Evolutionary conservation across 2,113 vertebrate species (phyloP).

Genomic region (Meriones unguiculatus): DNA sequence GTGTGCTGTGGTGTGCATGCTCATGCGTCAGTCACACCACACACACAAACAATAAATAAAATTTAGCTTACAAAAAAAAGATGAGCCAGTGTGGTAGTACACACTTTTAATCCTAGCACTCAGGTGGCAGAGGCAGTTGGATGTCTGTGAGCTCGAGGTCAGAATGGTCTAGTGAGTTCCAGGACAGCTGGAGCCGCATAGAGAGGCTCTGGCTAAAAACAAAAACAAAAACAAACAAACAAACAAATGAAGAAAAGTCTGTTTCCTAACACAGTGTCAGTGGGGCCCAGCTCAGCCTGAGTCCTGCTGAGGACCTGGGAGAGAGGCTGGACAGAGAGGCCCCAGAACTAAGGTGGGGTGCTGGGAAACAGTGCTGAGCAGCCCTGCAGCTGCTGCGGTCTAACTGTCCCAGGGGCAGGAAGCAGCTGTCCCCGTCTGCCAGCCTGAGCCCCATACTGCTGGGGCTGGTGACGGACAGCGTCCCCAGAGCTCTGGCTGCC

Average conservation of each 20-base stretch:
- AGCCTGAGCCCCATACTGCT: slow-evolving; percentile 78
- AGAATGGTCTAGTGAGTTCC: background rate
- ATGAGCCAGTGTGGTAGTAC: too few species aligned
- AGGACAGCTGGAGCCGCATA: background rate
- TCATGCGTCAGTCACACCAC: background rate
- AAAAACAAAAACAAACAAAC: background rate
- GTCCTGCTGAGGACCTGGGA: background rate
- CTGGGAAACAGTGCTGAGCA: background rate
- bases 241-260: background rate
- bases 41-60: background rate
- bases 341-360: too few species aligned
- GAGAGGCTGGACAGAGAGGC: too few species aligned
- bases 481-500: background rate
- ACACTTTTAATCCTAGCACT: background rate
- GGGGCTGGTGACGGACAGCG: slow-evolving; percentile 80
- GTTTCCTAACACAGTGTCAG: background rate
- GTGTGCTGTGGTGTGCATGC: background rate
- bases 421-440: background rate
- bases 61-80: background rate
- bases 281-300: rapidly evolving
- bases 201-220: background rate
- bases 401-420: slow-evolving; percentile 21
- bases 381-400: background rate
- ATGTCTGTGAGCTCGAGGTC: background rate
- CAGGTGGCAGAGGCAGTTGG: background rate